Base-by-base conservation (phyloP, 2,797 vertebrate species). In the Anguilla obscura region DNA sequence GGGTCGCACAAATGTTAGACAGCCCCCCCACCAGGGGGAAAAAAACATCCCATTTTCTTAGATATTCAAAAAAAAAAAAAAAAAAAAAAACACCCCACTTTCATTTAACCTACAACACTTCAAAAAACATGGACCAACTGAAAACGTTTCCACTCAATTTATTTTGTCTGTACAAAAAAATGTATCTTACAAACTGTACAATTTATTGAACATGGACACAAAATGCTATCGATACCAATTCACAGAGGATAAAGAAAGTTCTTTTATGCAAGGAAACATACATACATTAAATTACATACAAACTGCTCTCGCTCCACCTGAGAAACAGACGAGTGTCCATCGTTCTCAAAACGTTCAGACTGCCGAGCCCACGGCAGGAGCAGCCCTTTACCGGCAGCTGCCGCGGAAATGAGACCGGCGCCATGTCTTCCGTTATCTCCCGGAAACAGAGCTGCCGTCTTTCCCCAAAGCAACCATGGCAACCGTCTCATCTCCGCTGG, bases 171-270 rank as follows among this genome's bases (percentile, higher is more conserved):
- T 90, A 93, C 88, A 91, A 89, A 89, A 85, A 91, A 10, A 14
- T 21, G 8, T 50, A 56, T 48, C 86, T 8, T 90, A 92, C 89
- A 91, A 90, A 88, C 91, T 93, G 79, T 91, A 92, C 89, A 91
- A 54, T 5, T 71, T 36, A 50, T n/a, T 69, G 60, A 86, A 71
- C 30, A 12, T 40, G 21, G 5, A 85, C 30, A 85, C 45, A 40
- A 76, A 89, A 84, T 56, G 87, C 87, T 84, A 85, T 45, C 40
- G 60, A 84, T 76, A 85, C 50, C 60, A 86, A 84, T 84, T 83
- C 33, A 82, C 14, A 60, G 82, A 86, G 40, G 63, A 27, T 69
- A 40, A 79, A 40, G 84, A 85, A 85, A 50, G 8, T 45, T 56
- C 27, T 48, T 45, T 24, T 33, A 33, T 30, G 85, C 40, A 87